These are phyloP conservation scores for Tenthredo amoena DNA, from an alignment of 2,888 invertebrate genomes.

Conservation along the genomic window DNA sequence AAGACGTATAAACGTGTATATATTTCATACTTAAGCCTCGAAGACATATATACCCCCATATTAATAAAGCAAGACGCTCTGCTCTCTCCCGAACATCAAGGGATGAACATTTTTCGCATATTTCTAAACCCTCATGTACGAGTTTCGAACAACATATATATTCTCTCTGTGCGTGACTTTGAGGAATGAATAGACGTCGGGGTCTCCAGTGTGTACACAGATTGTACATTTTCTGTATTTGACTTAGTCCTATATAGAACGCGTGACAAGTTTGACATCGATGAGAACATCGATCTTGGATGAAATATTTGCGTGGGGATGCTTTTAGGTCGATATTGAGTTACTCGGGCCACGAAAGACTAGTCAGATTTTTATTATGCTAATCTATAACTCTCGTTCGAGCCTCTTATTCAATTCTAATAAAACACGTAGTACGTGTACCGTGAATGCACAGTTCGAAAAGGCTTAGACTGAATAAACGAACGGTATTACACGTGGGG, in stretches of 20 bases:
- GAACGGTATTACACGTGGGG: background rate
- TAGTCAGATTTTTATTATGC: background rate
- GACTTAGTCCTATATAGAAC: background rate
- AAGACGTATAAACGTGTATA: background rate
- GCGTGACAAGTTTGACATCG: background rate
- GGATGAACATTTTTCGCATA: background rate
- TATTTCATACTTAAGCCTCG: background rate
- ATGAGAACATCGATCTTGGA: background rate
- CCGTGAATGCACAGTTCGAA: background rate
- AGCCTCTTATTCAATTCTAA: background rate
- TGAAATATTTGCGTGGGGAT: background rate
- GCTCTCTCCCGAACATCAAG: background rate
- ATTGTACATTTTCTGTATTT: slow-evolving; percentile 3
- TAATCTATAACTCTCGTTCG: background rate
- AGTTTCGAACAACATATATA: background rate
- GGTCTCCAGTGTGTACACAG: background rate
- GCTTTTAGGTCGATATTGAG: background rate
- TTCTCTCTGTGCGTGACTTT: background rate
- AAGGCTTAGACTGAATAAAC: background rate
- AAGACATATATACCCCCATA: background rate
- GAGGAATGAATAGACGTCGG: background rate
- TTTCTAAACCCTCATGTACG: background rate
- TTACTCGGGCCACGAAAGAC: background rate
- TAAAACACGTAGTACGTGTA: background rate
- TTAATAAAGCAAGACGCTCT: background rate